phyloP scores from a whole-genome alignment of 2,113 vertebrate genomes.

The Pteruthius melanotis region DNA sequence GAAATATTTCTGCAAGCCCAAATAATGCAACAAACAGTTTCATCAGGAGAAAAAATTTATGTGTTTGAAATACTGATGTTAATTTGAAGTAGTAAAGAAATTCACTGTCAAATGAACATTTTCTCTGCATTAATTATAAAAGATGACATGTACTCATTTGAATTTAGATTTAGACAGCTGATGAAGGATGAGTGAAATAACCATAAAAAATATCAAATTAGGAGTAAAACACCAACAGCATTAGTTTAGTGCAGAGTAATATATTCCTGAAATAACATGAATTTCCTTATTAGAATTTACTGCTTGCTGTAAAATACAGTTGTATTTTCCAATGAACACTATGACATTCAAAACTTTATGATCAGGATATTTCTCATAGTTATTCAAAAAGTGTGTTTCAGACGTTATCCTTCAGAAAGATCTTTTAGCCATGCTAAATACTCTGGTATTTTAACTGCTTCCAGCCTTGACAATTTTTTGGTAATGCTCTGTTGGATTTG shows the following conservation, averaged over 20 bases:
- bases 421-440: neutral
- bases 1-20: neutral
- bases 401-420: neutral
- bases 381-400: neutral
- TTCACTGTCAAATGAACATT: neutral
- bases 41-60: neutral
- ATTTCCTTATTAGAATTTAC: neutral
- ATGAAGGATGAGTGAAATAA: neutral
- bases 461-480: neutral
- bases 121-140: neutral
- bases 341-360: neutral
- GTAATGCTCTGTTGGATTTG: neutral
- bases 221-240: neutral
- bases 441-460: neutral
- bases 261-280: neutral
- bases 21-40: neutral
- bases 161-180: slow-evolving; percentile 11
- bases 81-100: slow-evolving; percentile 13
- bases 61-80: neutral
- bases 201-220: neutral
- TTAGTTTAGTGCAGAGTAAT: neutral
- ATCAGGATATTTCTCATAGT: neutral
- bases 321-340: neutral
- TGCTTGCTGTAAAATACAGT: neutral
- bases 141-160: neutral